Evolutionary conservation across 2,113 vertebrate genomes (phyloP), one percentile per base, ranked within the genome.

Genomic region (Sisor rabdophorus): DNA sequence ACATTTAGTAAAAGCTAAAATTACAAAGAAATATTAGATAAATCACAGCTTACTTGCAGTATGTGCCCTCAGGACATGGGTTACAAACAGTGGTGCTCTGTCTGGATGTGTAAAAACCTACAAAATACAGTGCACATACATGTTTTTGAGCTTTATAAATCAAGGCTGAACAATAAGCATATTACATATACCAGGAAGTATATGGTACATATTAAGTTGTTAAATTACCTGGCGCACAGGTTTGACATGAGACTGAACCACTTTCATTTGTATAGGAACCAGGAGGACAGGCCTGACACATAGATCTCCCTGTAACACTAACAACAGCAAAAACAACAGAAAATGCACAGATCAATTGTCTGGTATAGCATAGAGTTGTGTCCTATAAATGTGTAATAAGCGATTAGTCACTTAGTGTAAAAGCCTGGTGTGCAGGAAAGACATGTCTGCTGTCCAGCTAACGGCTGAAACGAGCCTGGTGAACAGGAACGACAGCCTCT

Each of bases 11-110:
- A 16, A 73, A 30, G 22, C 6, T 22, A 67, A 26, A 69, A 10
- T 20, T 10, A 52, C 4, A 69, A 28, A 28, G 9, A 28, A 67
- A 73, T 8, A 40, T 22, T 19, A 10, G 8, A 77, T 16, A 65
- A 1, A 32, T 76, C 20, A 13, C 0, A 68, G 81, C 91, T 92
- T 89, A 96, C 95, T 94, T 95, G 94, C 94, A 96, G 64, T 92
- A 95, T 1, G 83, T 89, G 82, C 92, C 95, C 0, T 65, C 82
- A 1, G 65, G 71, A 85, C 95, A 96, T 3, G 93, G 90, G 28
- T 88, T 54, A 79, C 95, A 96, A 4, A 78, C 86, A 6, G 86
- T 86, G 68, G 93, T 85, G 52, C 91, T 92, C 59, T 86, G 81
- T 74, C 83, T 77, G 0, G 90, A 91, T 32, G 89, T 84, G 71